Conservation (phyloP, 2,797 vertebrate species). For the Syndactyla subalaris region DNA sequence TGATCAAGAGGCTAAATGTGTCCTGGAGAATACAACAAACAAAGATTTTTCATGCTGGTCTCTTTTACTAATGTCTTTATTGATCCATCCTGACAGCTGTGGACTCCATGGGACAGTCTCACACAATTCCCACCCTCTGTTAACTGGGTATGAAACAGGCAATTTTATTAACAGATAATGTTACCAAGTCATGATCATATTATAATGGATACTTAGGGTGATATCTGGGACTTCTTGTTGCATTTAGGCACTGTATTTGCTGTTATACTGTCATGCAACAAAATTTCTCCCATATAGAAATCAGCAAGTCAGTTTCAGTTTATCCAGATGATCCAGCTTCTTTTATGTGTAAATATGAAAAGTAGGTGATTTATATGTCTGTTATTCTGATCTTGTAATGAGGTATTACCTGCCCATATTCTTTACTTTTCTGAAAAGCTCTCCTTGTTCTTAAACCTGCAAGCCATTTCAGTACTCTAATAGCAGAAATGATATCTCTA, state of each 20-base stretch:
- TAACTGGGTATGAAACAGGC: background rate
- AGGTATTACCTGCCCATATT: background rate
- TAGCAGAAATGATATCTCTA: background rate
- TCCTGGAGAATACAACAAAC: background rate
- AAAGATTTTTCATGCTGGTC: background rate
- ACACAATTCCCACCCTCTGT: background rate
- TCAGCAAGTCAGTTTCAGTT: background rate
- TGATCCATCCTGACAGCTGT: background rate
- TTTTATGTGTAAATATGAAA: background rate
- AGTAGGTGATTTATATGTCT: background rate
- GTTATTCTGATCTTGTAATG: background rate
- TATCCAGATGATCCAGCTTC: background rate
- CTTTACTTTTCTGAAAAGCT: background rate
- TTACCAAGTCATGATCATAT: background rate
- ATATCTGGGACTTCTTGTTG: background rate
- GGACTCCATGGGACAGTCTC: background rate
- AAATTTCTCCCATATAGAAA: background rate
- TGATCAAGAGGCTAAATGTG: background rate
- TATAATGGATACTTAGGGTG: background rate
- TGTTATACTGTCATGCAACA: background rate
- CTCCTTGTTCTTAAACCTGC: background rate
- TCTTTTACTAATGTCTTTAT: background rate
- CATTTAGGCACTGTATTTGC: background rate
- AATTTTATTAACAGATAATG: background rate
- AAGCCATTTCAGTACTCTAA: background rate